Evolutionary conservation across 2,113 vertebrate genomes (phyloP), one percentile per base, ranked within the genome.

Genomic region (Fukomys damarensis): DNA sequence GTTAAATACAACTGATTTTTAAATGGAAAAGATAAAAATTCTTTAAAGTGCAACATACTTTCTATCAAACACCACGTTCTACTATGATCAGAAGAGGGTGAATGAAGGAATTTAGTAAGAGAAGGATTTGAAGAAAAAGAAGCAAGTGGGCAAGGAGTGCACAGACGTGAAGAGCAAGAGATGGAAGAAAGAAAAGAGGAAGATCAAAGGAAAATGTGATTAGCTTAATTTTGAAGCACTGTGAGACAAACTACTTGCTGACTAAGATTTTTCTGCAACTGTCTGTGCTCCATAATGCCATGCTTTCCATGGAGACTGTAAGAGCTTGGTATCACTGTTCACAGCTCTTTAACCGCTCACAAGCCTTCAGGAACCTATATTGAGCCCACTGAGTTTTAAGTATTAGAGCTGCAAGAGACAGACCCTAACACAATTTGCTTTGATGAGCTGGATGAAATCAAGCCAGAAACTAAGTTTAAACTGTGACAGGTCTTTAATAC

Each of bases 1-100:
- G 52, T 91, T 91, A 94, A 96, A 96, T 19, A 52, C 35, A n/a
- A 77, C 35, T 70, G 76, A 58, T 54, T 95, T 70, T 86, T 77
- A 58, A 89, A 63, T 4, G 3, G 38, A 87, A 87, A 74, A 96
- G 76, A 70, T 56, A 68, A 95, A 38, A 74, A 72, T 19, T 52
- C 6, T 65, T 94, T 38, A 68, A 86, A 83, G 22, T 56, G 43
- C 24, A 92, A 92, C 24, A 84, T 0, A 72, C 3, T 22, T 79
- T 72, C 74, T 49, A 93, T 32, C 91, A 88, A 72, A n/a, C 20
- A 54, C 28, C 72, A 65, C 22, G 58, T 94, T 65, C 82, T 76
- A 56, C 24, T 22, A 74, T 10, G n/a, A 54, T 46, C 63, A 82
- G 32, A 86, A 63, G 63, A 92, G 46, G 38, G n/a, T 35, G 10